Base-by-base conservation (phyloP, 2,888 invertebrate species). In the Helobdella robusta region DNA sequence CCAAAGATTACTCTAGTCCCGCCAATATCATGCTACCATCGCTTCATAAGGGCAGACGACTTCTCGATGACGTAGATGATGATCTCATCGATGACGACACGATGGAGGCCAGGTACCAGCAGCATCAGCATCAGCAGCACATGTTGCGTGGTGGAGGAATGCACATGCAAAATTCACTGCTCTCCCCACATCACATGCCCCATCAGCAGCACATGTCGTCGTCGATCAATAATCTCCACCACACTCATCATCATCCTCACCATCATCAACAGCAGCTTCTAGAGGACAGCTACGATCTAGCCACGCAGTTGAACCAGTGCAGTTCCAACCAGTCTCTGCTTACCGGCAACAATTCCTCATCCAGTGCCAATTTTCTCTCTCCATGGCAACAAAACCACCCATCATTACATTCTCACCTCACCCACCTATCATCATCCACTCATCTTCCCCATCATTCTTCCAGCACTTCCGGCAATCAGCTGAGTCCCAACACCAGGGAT, bases 1-100 rank as follows among this genome's bases (percentile, higher is more conserved):
- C 32, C 2, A 56, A 56, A 56, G 56, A 56, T 56, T 56, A 56
- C 32, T 56, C 56, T 56, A 56, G 56, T 56, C 32, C 56, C n/a
- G 25, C 25, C 20, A 30, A 28, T 18, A 6, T 56, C 6, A n/a
- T 56, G 6, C 56, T 56, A 3, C 56, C 28, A 32, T 32, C 56
- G 1, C 25, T 56, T n/a, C 56, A 56, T n/a, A 56, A 32, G 32
- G 18, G 56, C 28, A 25, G 56, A 30, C 56, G 56, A 1, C 8
- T 32, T 18, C 25, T 56, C 30, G 56, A 56, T 28, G 48, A 48
- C 8, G 32, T n/a, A n/a, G 56, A 23, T 32, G 56, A 28, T 6
- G 56, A n/a, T 1, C 30, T 30, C 5, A 32, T 25, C n/a, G 56
- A 30, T n/a, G 56, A 56, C 5, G 56, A 56, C 28, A 32, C 32